Evolutionary conservation across 2,113 vertebrate species (phyloP).

Genomic region (Mionectes macconnelli): DNA sequence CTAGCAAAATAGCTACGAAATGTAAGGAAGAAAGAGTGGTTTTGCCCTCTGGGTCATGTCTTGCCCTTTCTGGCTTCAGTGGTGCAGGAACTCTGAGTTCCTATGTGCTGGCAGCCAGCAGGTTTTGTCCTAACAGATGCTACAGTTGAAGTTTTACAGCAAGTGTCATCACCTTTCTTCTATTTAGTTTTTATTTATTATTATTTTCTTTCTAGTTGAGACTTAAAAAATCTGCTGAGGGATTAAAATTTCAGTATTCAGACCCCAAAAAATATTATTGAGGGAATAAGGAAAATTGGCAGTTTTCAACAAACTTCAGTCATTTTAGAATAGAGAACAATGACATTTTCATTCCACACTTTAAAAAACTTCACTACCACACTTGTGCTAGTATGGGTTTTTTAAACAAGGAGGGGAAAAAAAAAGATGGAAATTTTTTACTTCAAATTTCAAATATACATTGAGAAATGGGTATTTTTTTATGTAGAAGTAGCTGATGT

Average conservation of each 20-base stretch:
- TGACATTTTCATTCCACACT: background rate
- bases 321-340: background rate
- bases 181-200: background rate
- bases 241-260: background rate
- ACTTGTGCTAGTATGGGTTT: background rate
- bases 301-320: background rate
- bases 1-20: background rate
- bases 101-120: background rate
- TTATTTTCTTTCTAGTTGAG: background rate
- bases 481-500: background rate
- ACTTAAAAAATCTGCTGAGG: background rate
- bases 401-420: background rate
- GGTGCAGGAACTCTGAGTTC: background rate
- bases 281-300: background rate
- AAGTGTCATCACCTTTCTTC: background rate
- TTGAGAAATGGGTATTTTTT: background rate
- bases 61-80: background rate
- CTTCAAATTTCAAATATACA: background rate
- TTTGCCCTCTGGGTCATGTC: background rate
- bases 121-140: background rate
- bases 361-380: background rate
- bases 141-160: background rate
- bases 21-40: background rate
- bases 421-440: background rate
- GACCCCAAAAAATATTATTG: background rate